A percentile compares a stretch with the other conserved stretches of the same genome.
Conservation (phyloP, 2,113 vertebrate genomes). For the Dasyurus viverrinus region DNA sequence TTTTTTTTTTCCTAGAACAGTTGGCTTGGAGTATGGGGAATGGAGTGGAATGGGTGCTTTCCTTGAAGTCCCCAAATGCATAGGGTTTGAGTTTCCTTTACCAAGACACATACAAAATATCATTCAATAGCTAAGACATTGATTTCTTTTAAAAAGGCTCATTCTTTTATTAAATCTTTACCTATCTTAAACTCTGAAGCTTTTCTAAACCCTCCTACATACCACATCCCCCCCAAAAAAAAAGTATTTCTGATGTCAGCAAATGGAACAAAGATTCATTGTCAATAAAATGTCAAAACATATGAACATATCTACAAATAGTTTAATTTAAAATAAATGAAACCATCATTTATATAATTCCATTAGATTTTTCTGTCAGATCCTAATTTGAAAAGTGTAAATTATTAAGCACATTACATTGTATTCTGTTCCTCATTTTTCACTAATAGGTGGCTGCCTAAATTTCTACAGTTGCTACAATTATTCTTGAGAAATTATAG, state of each 20-base stretch:
- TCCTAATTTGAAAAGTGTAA: slow-evolving; percentile 78
- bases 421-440: slow-evolving; percentile 79
- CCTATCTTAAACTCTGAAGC: not conserved
- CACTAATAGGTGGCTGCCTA: slow-evolving; percentile 81
- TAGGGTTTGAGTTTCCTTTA: not conserved
- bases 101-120: not conserved
- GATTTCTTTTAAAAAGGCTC: not conserved
- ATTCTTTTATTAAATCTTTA: not conserved
- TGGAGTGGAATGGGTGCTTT: not conserved
- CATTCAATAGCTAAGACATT: not conserved
- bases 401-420: slow-evolving; percentile 80
- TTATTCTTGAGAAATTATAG: slow-evolving; percentile 80
- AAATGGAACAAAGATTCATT: slow-evolving; percentile 61
- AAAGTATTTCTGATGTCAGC: slow-evolving; percentile 52
- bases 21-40: not conserved
- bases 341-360: slow-evolving; percentile 78
- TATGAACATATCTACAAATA: slow-evolving; percentile 75
- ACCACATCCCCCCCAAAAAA: not conserved
- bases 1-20: not conserved
- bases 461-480: slow-evolving; percentile 75
- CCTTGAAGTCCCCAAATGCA: not conserved
- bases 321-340: slow-evolving; percentile 78
- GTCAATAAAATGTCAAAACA: slow-evolving; percentile 80
- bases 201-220: not conserved
- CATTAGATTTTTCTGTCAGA: slow-evolving; percentile 78